Percentiles rank a stretch among this genome's conserved stretches.
These are phyloP conservation scores for Venusia cambrica DNA, from an alignment of 2,888 invertebrate genomes.

Conservation along the genomic window DNA sequence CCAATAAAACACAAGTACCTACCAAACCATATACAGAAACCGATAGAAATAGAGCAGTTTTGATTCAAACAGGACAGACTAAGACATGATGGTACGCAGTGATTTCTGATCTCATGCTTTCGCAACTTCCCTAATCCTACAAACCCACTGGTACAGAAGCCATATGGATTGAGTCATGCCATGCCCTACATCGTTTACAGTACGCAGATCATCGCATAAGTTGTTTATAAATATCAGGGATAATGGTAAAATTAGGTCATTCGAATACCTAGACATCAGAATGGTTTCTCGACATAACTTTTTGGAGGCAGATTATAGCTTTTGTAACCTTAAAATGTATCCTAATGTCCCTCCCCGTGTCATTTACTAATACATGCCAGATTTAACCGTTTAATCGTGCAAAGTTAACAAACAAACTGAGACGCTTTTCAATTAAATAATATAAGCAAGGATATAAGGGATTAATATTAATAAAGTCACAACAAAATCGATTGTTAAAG, in stretches of 20 bases:
- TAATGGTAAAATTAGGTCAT: conserved; percentile 7
- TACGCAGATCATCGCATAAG: conserved; percentile 13
- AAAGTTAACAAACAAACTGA: too few species aligned
- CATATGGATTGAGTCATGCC: conserved; percentile 34
- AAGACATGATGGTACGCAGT: conserved; percentile 5
- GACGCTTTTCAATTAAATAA: too few species aligned
- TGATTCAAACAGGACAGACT: conserved; percentile 1
- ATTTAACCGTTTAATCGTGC: too few species aligned
- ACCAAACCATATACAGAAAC: conserved; percentile 6
- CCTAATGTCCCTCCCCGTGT: too few species aligned
- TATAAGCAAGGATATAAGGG: too few species aligned
- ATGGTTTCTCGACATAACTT: too few species aligned
- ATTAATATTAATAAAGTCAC: too few species aligned
- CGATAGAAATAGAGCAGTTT: conserved; percentile 8
- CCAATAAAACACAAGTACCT: conserved; percentile 13
- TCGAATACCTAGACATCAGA: too few species aligned
- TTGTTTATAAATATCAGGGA: conserved; percentile 8
- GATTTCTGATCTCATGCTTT: conserved; percentile 34
- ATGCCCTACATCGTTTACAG: conserved; percentile 16
- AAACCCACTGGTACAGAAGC: conserved; percentile 39
- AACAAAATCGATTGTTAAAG: too few species aligned
- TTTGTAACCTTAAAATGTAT: too few species aligned
- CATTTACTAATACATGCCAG: too few species aligned
- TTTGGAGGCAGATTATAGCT: too few species aligned
- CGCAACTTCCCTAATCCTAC: conserved; percentile 46